Evolutionary conservation across 64 coral and sea anemone genomes (phyloP), one percentile per base, ranked within the genome.

Genomic region (Porites lutea): DNA sequence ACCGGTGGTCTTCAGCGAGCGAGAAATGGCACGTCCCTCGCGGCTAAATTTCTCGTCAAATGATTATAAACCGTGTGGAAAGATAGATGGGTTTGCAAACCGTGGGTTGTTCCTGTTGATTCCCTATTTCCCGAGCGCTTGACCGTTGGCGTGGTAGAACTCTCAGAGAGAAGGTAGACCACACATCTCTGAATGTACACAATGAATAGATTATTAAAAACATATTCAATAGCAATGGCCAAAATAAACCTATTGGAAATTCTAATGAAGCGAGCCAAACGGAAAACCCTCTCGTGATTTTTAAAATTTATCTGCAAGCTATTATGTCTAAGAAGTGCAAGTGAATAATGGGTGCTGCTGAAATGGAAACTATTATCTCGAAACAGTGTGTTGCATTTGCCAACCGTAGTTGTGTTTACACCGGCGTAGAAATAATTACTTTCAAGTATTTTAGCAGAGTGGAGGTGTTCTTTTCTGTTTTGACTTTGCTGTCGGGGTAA

Each of bases 161-260:
- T 23, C 78, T 61, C 46, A 81, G 27, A 81, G 46, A 67, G 81
- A 84, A 69, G 81, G 62, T 37, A 84, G 63, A 69, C 61, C 62
- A 60, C 81, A 88, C 79, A 88, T 94, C 94, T 97, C 87, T 94
- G 82, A 93, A 97, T 97, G 95, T 97, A 97, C 95, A 97, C 95
- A 97, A 97, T 91, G 90, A 82, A 77, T 88, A 79, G 92, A 81
- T 97, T 97, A 97, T 97, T 97, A 97, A 97, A 97, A 97, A 97
- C 89, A 91, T 81, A 89, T 97, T 97, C 78, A 93, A 91, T 88
- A 83, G 95, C 93, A 88, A 91, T 81, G 84, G 82, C 88, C 87
- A 87, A 97, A 97, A 97, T 88, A 90, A 74, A 88, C 77, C 79
- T 47, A 93, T 96, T 96, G 88, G 88, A 97, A 91, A 91, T 93